Evolutionary conservation across 2,888 invertebrate genomes (phyloP).

Genomic region (Phania funesta): DNA sequence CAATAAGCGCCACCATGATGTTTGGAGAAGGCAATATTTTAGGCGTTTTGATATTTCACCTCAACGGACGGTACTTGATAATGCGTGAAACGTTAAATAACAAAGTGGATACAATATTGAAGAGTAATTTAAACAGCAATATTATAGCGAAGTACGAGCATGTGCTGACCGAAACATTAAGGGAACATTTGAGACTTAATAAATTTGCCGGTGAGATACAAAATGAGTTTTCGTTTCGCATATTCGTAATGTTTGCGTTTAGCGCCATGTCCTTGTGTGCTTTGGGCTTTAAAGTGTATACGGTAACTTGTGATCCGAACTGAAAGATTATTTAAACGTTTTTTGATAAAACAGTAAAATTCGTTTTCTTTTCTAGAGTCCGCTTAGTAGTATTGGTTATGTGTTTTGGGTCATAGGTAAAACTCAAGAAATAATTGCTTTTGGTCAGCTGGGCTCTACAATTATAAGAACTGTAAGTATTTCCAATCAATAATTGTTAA

Average conservation of each 20-base stretch:
- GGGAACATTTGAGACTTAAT: slow-evolving; percentile 70
- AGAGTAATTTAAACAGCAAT: not conserved
- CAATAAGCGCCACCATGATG: slow-evolving; percentile 68
- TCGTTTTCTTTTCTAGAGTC: slow-evolving; percentile 70
- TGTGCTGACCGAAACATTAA: slow-evolving; percentile 66
- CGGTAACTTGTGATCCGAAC: slow-evolving; percentile 56
- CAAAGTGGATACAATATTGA: slow-evolving; percentile 64
- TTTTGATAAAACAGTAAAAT: not conserved
- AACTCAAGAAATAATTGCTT: slow-evolving; percentile 70
- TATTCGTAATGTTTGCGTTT: slow-evolving; percentile 74
- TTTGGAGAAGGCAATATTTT: slow-evolving; percentile 73
- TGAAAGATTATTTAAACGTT: not conserved
- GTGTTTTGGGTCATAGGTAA: slow-evolving; percentile 73
- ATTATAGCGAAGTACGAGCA: slow-evolving; percentile 70
- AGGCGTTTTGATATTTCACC: slow-evolving; percentile 71
- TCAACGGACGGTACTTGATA: slow-evolving; percentile 73
- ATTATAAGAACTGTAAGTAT: slow-evolving; percentile 70
- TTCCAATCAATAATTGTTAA: not conserved
- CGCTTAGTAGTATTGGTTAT: slow-evolving; percentile 69
- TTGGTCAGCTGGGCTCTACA: slow-evolving; percentile 73
- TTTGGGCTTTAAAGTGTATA: slow-evolving; percentile 73
- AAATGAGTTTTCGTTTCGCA: slow-evolving; percentile 71
- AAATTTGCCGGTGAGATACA: slow-evolving; percentile 72
- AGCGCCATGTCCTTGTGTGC: slow-evolving; percentile 73
- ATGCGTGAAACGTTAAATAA: slow-evolving; percentile 70